Base-by-base conservation (phyloP, 2,888 invertebrate species). In the Drosophila meridiana region DNA sequence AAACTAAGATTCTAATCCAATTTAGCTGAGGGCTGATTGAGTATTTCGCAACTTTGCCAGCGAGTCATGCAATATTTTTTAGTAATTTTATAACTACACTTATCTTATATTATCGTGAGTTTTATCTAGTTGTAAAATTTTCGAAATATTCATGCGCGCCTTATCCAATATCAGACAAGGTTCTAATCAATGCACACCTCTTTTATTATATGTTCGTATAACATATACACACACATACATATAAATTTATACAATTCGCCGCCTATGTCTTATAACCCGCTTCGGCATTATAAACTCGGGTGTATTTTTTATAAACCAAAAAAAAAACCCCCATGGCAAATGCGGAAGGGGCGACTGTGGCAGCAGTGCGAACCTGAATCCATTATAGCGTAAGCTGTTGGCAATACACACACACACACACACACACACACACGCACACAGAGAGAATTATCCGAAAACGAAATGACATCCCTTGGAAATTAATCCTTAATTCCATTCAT, bases 401-500 rank as follows among this genome's bases (percentile, higher is more conserved):
- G 85, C 87, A 91, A 83, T 80, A 89, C 52, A 63, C 57, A 53
- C 52, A 69, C 30, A 60, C 56, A 64, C 62, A 76, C 63, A 76
- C 48, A 76, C 59, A 73, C 34, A 58, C 26, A 61, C 42, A 70
- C 48, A 63, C 40, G 59, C 34, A 50, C 38, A 52, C 30, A 47
- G 38, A 58, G 82, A 89, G 91, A 88, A 92, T 93, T 93, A 93
- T 92, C 93, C 92, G 91, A 90, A 89, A 90, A 92, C 92, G 91
- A 92, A 92, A 92, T 92, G 93, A 92, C 92, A 92, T 92, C 92
- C 93, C 93, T 92, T 92, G 91, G 87, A 92, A 92, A 92, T 93
- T 92, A 92, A 93, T 92, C 92, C 92, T 93, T 92, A 92, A 93
- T 93, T 92, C 93, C 92, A 92, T 92, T 92, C 92, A 92, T 91